Conservation (phyloP, 2,888 invertebrate genomes). For the Reticulitermes lucifugus region DNA sequence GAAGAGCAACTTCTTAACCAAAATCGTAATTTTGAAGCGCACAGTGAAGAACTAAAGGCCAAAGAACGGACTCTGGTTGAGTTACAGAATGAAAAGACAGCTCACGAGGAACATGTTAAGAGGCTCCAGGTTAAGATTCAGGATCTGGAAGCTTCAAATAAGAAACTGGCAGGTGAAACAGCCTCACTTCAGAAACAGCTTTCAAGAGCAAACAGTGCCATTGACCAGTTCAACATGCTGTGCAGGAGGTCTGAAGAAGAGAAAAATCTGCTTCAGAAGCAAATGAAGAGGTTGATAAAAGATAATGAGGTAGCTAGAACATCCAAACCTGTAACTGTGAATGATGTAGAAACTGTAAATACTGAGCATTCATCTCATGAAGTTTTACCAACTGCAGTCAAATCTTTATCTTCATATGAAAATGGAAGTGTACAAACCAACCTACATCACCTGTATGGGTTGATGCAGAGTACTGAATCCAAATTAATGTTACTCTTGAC, state of each 20-base stretch:
- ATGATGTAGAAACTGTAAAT: background rate
- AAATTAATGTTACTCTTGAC: background rate
- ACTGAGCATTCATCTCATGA: background rate
- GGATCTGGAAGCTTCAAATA: slow-evolving; percentile 55
- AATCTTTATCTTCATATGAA: background rate
- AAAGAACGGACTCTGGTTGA: slow-evolving; percentile 57
- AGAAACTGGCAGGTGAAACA: slow-evolving; percentile 42
- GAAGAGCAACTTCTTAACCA: slow-evolving; percentile 50
- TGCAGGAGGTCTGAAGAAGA: slow-evolving; percentile 52
- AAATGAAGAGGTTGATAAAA: slow-evolving; percentile 51
- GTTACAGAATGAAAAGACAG: slow-evolving; percentile 55
- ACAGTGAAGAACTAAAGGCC: slow-evolving; percentile 58
- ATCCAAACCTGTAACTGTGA: background rate
- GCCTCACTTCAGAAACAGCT: slow-evolving; percentile 51
- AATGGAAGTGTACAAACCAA: background rate
- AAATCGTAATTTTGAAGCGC: slow-evolving; percentile 45
- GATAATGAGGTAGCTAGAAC: background rate
- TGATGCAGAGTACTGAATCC: background rate
- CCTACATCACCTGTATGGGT: background rate
- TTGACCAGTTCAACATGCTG: slow-evolving; percentile 47
- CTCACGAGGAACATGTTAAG: slow-evolving; percentile 54
- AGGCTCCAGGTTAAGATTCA: slow-evolving; percentile 56
- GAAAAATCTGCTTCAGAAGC: slow-evolving; percentile 49
- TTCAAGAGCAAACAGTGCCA: slow-evolving; percentile 36
- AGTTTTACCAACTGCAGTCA: background rate